Conservation (phyloP, 2,888 invertebrate species). For the Lissocephala sabroskyi region DNA sequence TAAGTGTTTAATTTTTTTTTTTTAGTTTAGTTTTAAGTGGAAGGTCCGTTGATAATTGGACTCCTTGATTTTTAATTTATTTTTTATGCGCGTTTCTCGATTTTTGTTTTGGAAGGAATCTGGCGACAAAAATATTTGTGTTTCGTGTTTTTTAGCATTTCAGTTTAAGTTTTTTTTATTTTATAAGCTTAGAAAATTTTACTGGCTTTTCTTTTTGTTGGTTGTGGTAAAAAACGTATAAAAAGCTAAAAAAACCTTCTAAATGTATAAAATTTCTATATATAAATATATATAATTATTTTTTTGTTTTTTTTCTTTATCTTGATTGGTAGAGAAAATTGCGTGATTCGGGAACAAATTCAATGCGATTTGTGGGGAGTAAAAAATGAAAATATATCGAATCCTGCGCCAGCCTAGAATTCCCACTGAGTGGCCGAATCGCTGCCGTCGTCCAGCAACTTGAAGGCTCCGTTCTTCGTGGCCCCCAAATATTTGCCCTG, state of each 20-base stretch:
- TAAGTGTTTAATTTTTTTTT: conserved; percentile 14
- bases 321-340: too few species aligned
- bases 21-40: conserved; percentile 2
- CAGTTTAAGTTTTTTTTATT: conserved; percentile 12
- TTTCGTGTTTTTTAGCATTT: conserved; percentile 17
- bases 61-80: conserved; percentile 1
- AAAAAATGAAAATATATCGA: too few species aligned
- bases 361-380: too few species aligned
- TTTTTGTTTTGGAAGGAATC: conserved; percentile 49
- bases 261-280: conserved; percentile 13
- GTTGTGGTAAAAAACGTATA: conserved; percentile 55
- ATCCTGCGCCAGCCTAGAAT: conserved; percentile 81
- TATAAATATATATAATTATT: conserved; percentile 4
- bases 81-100: conserved; percentile 23
- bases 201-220: conserved; percentile 28
- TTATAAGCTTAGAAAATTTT: conserved; percentile 23
- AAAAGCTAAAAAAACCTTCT: conserved; percentile 48
- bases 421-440: conserved; percentile 93
- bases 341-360: too few species aligned
- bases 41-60: too few species aligned
- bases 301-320: too few species aligned
- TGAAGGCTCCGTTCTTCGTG: conserved; percentile 93
- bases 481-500: conserved; percentile 87
- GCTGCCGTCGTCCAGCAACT: conserved; percentile 84
- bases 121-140: conserved; percentile 30